Base-by-base conservation (phyloP, 2,888 invertebrate genomes). In the Apotomis capreana region DNA sequence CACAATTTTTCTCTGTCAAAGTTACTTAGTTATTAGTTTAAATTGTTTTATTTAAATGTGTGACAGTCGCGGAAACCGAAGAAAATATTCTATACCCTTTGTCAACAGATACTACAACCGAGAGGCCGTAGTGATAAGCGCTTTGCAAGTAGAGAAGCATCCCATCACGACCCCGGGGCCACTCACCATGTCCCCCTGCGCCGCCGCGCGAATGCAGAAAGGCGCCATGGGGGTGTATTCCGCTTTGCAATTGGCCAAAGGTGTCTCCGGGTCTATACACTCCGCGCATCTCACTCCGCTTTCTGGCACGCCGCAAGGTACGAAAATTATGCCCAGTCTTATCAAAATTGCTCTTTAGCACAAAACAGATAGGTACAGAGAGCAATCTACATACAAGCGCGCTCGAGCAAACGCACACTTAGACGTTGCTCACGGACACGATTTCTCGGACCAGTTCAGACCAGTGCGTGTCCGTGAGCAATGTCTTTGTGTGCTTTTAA, bases 91-190 rank as follows among this genome's bases (percentile, higher is more conserved):
- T 26, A 26, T 26, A 26, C 26, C 26, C 26, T 12, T 5, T 61
- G 3, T 44, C 12, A 3, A 6, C 72, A 98, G 98, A 92, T 98
- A 98, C 91, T 97, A 98, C 94, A 97, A 97, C 88, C 95, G 98
- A 78, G 97, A 98, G 89, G 97, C 98, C 74, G 96, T 98, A 78
- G 98, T 98, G 73, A 97, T 98, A 91, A 98, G 98, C 87, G 98
- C 98, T 68, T 94, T 98, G 74, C 97, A 98, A 94, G 97, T 98
- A 79, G 98, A 98, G 89, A 98, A 98, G 89, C 96, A 97, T 92
- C 97, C 97, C 67, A 96, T 97, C 76, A 96, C 96, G 57, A 97
- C 97, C 74, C 97, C 97, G n/a, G 97, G 97, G 59, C 97, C 97
- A 0, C 95, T 95, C 77, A 94, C 95, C 15, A 96, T 96, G 83